Percentiles rank a stretch among this genome's conserved stretches.
phyloP scores from a whole-genome alignment of 2,888 invertebrate genomes.

The Lochmaea crataegi region DNA sequence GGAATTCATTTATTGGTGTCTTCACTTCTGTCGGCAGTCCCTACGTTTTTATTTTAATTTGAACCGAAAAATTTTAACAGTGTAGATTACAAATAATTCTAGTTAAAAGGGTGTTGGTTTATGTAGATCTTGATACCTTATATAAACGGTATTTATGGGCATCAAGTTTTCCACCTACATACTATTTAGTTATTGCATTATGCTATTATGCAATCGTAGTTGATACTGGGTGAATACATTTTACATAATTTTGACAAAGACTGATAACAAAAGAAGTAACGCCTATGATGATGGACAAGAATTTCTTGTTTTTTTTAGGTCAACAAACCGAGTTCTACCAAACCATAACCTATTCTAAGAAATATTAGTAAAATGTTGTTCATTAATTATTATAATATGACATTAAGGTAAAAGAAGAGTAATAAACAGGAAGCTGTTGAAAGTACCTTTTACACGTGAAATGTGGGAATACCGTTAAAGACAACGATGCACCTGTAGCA shows the following conservation, averaged over 20 bases:
- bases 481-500: background rate
- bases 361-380: background rate
- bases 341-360: background rate
- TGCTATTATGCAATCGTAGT: background rate
- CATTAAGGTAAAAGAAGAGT: background rate
- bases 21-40: too few relatives aligned
- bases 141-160: background rate
- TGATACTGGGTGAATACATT: background rate
- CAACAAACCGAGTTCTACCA: background rate
- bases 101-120: background rate
- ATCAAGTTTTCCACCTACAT: constrained; percentile 1
- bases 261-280: background rate
- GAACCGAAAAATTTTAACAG: background rate
- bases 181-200: background rate
- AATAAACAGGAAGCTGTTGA: background rate
- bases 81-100: background rate
- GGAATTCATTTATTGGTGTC: too few relatives aligned
- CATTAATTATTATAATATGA: background rate
- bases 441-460: background rate
- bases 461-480: background rate
- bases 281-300: background rate
- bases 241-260: background rate
- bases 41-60: background rate
- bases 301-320: background rate
- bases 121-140: constrained; percentile 6